phyloP scores from a whole-genome alignment of 2,797 vertebrate genomes.

The Hippopotamyrus pictus region DNA sequence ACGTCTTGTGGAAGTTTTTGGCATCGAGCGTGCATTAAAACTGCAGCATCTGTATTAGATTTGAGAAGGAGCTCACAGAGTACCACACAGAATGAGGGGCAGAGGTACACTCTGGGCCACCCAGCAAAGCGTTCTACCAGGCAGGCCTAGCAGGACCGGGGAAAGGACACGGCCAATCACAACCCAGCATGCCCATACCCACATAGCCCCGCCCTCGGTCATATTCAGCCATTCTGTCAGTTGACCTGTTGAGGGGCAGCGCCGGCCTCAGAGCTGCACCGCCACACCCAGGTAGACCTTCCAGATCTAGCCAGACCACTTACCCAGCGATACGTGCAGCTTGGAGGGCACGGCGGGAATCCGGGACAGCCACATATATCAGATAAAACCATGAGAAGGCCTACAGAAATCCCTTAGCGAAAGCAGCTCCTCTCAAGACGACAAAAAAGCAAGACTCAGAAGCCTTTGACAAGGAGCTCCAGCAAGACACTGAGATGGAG shows the following conservation, averaged over 20 bases:
- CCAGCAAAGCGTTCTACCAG: background rate
- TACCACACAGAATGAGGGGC: background rate
- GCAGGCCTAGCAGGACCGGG: background rate
- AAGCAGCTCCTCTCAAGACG: background rate
- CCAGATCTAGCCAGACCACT: background rate
- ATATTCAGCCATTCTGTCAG: background rate
- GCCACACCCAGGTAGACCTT: background rate
- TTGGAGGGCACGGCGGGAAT: background rate
- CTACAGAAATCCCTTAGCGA: background rate
- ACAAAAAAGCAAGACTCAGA: background rate
- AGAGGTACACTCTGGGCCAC: background rate
- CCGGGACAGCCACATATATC: background rate
- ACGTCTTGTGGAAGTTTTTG: background rate
- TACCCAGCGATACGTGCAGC: background rate
- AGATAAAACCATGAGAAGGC: background rate
- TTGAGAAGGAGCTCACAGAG: background rate
- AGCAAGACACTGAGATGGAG: background rate
- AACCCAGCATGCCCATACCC: background rate
- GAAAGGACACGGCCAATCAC: background rate
- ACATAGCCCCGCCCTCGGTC: background rate
- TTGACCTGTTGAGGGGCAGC: background rate
- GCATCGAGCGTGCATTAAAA: background rate
- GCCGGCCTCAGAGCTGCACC: background rate
- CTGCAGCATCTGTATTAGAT: slow-evolving; percentile 16
- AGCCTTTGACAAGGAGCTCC: background rate